These are phyloP conservation scores for Watsonalla cultraria DNA, from an alignment of 2,888 invertebrate genomes.

Conservation along the genomic window DNA sequence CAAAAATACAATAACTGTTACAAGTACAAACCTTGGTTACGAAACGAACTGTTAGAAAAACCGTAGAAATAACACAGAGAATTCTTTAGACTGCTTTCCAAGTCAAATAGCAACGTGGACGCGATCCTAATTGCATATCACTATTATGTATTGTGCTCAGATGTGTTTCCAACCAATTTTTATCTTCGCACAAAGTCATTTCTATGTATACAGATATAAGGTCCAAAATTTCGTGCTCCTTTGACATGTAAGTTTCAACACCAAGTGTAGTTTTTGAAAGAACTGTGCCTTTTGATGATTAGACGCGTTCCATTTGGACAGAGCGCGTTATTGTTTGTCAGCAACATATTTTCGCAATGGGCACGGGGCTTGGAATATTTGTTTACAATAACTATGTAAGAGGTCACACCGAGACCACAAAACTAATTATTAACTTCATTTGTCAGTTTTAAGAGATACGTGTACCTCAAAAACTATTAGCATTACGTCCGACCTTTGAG, in stretches of 20 bases:
- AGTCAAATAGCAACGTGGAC: constrained; percentile 63
- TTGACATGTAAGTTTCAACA: constrained; percentile 25
- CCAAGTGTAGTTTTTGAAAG: constrained; percentile 27
- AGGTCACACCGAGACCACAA: neutral
- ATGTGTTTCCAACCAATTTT: constrained; percentile 21
- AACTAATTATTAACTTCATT: neutral
- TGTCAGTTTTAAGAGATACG: neutral
- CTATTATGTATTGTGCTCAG: constrained; percentile 39
- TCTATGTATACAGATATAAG: constrained; percentile 12
- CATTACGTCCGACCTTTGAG: too few species aligned
- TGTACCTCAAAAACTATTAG: too few species aligned
- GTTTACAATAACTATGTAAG: constrained; percentile 7
- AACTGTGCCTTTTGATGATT: constrained; percentile 53
- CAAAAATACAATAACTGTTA: neutral
- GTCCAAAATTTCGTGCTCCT: constrained; percentile 16
- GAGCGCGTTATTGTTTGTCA: constrained; percentile 37
- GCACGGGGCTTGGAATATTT: constrained; percentile 15
- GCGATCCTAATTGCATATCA: constrained; percentile 50
- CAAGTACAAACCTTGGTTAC: constrained; percentile 25
- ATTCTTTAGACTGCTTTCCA: constrained; percentile 60
- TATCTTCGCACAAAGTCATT: constrained; percentile 1
- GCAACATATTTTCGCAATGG: constrained; percentile 50
- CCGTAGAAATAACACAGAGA: constrained; percentile 40
- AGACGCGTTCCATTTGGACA: constrained; percentile 64
- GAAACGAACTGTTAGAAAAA: constrained; percentile 46